phyloP scores from a whole-genome alignment of 2,888 invertebrate species.

The Drosophila planitibia region DNA sequence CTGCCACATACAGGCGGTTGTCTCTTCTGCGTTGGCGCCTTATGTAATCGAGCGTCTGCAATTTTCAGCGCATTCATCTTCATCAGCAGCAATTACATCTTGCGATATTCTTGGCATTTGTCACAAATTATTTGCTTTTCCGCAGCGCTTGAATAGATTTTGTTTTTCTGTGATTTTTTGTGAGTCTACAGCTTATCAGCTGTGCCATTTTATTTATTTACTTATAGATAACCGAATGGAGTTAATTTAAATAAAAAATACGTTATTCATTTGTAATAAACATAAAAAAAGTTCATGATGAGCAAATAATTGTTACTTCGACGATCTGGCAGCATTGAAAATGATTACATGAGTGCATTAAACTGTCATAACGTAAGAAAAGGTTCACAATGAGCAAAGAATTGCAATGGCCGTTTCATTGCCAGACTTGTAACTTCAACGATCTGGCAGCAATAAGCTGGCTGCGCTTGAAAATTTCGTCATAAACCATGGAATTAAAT shows the following conservation, averaged over 20 bases:
- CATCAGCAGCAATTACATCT: conserved; percentile 59
- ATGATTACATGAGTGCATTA: background rate
- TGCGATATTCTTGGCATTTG: conserved; percentile 64
- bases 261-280: background rate
- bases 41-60: conserved; percentile 61
- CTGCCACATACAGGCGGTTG: conserved; percentile 15
- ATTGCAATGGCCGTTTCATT: background rate
- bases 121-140: conserved; percentile 29
- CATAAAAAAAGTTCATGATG: background rate
- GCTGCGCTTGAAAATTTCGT: background rate
- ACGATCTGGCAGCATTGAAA: background rate
- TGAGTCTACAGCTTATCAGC: conserved; percentile 29
- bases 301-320: background rate
- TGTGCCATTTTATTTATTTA: background rate
- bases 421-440: conserved; percentile 1
- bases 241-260: background rate
- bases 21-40: conserved; percentile 77
- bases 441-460: background rate
- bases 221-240: background rate
- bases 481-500: background rate
- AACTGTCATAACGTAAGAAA: background rate
- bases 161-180: conserved; percentile 26
- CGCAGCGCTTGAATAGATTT: conserved; percentile 58
- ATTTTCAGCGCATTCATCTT: conserved; percentile 69
- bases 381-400: background rate